Evolutionary conservation across 2,888 invertebrate species (phyloP).

Genomic region (Lasioglossum marginatum): DNA sequence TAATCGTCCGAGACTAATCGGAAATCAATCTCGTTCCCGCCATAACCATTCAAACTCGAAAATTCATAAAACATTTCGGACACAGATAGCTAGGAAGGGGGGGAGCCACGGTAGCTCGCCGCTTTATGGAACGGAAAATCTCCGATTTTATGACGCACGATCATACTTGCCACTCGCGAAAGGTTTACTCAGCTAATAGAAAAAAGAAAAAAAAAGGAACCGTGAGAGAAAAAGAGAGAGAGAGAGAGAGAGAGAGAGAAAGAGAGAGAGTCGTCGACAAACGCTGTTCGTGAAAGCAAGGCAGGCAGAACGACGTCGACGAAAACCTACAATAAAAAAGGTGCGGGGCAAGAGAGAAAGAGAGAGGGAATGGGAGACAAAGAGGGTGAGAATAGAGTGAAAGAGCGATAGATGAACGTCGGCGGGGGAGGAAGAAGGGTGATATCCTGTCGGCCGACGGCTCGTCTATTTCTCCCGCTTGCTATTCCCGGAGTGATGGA

Average conservation of each 20-base stretch:
- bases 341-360: background rate
- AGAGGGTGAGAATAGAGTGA: constrained; percentile 25
- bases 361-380: constrained; percentile 35
- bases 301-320: constrained; percentile 68
- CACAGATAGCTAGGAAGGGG: background rate
- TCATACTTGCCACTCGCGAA: constrained; percentile 65
- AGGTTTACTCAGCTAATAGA: constrained; percentile 70
- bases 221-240: background rate
- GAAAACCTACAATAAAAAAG: constrained; percentile 44
- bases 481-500: constrained; percentile 77
- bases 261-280: constrained; percentile 48
- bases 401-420: constrained; percentile 16
- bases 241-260: constrained; percentile 47
- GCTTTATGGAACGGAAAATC: constrained; percentile 57
- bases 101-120: background rate
- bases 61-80: constrained; percentile 32
- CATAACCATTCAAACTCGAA: constrained; percentile 9
- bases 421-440: constrained; percentile 51
- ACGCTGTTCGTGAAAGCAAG: constrained; percentile 63
- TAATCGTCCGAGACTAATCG: constrained; percentile 25
- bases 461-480: constrained; percentile 69
- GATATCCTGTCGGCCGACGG: constrained; percentile 71
- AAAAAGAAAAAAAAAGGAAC: constrained; percentile 18
- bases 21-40: constrained; percentile 22
- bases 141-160: constrained; percentile 60